phyloP scores from a whole-genome alignment of 2,113 vertebrate genomes.

The Vulpes lagopus region DNA sequence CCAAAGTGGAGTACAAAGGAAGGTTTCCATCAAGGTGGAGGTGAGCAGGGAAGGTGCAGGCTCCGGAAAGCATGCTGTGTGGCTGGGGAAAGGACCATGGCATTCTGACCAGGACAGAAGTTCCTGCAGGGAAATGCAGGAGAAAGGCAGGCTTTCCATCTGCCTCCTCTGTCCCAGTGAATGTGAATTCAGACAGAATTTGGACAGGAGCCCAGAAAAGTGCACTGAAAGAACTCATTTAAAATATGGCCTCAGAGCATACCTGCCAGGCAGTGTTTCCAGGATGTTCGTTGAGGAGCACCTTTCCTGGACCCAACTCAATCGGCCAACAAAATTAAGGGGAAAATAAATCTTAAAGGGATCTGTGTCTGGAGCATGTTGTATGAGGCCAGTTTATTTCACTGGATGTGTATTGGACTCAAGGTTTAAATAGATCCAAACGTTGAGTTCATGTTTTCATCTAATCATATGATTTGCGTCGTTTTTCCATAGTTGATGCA shows the following conservation, averaged over 20 bases:
- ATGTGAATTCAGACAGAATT: constrained; percentile 53
- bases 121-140: not conserved
- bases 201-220: constrained; percentile 75
- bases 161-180: constrained; percentile 50
- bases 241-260: constrained; percentile 58
- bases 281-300: constrained; percentile 41
- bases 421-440: constrained; percentile 11
- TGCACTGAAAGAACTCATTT: constrained; percentile 75
- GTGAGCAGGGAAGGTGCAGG: not conserved
- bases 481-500: constrained; percentile 27
- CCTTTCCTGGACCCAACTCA: constrained; percentile 50
- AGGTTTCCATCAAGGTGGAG: too few species aligned
- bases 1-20: too few species aligned
- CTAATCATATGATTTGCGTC: not conserved
- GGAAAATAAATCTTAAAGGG: constrained; percentile 5
- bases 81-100: not conserved
- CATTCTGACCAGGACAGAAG: not conserved
- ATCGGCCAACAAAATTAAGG: not conserved
- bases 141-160: not conserved
- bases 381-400: not conserved
- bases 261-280: constrained; percentile 38
- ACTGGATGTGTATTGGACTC: not conserved
- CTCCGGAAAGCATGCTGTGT: fast-evolving
- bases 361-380: not conserved
- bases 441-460: not conserved